phyloP scores from a whole-genome alignment of 2,888 invertebrate species.

The Caenorhabditis sp. region DNA sequence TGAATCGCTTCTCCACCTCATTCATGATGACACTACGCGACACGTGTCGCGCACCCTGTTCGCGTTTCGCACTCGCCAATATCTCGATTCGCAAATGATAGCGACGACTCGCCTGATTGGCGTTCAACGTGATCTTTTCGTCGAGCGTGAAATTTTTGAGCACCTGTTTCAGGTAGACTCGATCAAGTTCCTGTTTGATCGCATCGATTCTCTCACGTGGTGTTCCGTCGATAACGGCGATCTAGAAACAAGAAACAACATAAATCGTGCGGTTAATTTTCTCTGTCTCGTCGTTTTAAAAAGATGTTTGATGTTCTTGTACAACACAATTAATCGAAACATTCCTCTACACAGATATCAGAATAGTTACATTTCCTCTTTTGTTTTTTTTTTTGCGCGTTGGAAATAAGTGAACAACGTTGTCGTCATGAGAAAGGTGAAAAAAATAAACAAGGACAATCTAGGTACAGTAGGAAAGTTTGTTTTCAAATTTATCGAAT shows the following conservation, averaged over 20 bases:
- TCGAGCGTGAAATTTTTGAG: slow-evolving; percentile 59
- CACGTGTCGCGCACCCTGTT: slow-evolving; percentile 78
- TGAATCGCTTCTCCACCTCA: slow-evolving; percentile 76
- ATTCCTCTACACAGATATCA: too few relatives aligned
- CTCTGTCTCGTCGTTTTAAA: neutral
- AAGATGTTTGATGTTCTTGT: too few relatives aligned
- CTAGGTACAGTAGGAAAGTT: too few relatives aligned
- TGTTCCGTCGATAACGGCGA: slow-evolving; percentile 49
- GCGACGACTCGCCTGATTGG: slow-evolving; percentile 49
- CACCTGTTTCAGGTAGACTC: slow-evolving; percentile 81
- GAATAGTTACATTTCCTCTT: too few relatives aligned
- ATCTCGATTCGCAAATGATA: slow-evolving; percentile 62
- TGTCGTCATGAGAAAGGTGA: too few relatives aligned
- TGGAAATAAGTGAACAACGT: too few relatives aligned
- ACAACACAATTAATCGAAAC: too few relatives aligned
- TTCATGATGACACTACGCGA: slow-evolving; percentile 73
- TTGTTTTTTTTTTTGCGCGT: too few relatives aligned
- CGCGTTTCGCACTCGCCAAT: slow-evolving; percentile 80
- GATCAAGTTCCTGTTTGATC: slow-evolving; percentile 77
- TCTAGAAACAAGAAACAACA: slow-evolving; percentile 30
- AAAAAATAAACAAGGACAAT: too few relatives aligned
- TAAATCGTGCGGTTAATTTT: too few relatives aligned
- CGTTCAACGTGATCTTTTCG: slow-evolving; percentile 45
- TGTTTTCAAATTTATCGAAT: too few relatives aligned
- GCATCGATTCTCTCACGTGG: slow-evolving; percentile 56